Base-by-base conservation (phyloP, 2,113 vertebrate genomes). In the Prochilodus magdalenae region DNA sequence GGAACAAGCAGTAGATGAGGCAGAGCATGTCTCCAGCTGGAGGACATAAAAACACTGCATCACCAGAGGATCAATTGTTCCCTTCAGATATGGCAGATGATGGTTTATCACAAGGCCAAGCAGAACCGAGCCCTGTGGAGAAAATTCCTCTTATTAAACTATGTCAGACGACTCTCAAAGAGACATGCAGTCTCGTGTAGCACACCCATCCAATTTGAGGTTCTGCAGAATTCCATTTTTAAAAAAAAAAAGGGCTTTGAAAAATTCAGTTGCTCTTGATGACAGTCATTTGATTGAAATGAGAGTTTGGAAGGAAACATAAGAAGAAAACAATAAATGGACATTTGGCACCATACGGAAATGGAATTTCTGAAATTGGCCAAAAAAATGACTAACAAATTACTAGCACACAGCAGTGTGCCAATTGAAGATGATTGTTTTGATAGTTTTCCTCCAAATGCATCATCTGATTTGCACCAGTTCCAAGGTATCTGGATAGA, bases 1-100 rank as follows among this genome's bases (percentile, higher is more conserved):
- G 24, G 11, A 80, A 80, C 66, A 72, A 22, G 57, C 16, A 15
- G 67, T 60, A 55, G 24, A 72, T 72, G 20, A 67, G 18, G 47
- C 65, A 67, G 18, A 36, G 30, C 29, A n/a, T 55, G 76, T 69
- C 26, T 47, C 29, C 13, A 60, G 36, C 40, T 49, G 70, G 53
- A 79, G 33, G n/a, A 71, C 30, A 44, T 67, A 20, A 60, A 69
- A 69, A 78, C 33, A 55, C 75, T 55, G 29, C 66, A 72, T 72
- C 55, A 63, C 69, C 27, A 62, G 67, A 63, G 57, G 36, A 80
- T 30, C 51, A 47, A 71, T 62, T 63, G 18, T 49, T 73, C 69
- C 27, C 36, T 29, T 73, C 36, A 80, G 69, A 73, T 40, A 72
- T 80, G 55, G 33, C 67, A 60, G 22, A 70, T n/a, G 33, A 69